A percentile compares a stretch with the other conserved stretches of the same genome.
These are phyloP conservation scores for Patagioenas fasciata DNA, from an alignment of 2,113 vertebrate genomes.

Conservation along the genomic window DNA sequence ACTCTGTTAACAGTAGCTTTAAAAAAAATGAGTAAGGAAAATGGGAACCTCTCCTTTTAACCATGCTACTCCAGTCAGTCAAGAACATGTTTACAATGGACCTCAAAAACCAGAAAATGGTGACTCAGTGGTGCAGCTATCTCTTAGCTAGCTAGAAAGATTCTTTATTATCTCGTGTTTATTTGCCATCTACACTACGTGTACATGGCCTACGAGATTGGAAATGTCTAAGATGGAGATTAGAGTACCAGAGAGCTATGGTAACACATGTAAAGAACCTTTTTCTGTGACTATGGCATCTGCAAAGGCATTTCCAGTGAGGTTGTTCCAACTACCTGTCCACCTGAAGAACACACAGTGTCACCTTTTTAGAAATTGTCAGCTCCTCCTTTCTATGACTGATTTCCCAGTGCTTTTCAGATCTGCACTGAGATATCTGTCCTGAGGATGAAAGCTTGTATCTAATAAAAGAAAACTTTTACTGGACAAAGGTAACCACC, in stretches of 20 bases:
- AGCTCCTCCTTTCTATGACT: not conserved
- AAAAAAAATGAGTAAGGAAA: not conserved
- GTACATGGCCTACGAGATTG: not conserved
- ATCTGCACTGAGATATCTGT: not conserved
- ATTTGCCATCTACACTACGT: not conserved
- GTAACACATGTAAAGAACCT: not conserved
- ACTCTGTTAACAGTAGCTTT: not conserved
- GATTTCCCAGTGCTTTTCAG: not conserved
- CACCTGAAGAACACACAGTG: not conserved
- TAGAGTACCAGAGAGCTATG: not conserved
- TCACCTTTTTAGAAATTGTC: not conserved
- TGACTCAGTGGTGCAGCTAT: not conserved
- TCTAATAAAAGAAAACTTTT: not conserved
- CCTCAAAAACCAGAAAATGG: not conserved
- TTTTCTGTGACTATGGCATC: not conserved
- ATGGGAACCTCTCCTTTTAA: not conserved
- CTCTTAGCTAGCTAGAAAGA: not conserved
- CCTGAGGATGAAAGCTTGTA: not conserved
- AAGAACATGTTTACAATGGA: not conserved
- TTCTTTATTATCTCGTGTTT: not conserved
- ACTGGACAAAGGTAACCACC: not conserved
- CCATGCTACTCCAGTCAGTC: not conserved
- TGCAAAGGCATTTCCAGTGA: not conserved
- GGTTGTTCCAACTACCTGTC: not conserved
- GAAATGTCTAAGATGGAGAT: not conserved